Percentiles rank a stretch among this genome's conserved stretches.
phyloP scores from a whole-genome alignment of 2,888 invertebrate species.

The Timema podura region DNA sequence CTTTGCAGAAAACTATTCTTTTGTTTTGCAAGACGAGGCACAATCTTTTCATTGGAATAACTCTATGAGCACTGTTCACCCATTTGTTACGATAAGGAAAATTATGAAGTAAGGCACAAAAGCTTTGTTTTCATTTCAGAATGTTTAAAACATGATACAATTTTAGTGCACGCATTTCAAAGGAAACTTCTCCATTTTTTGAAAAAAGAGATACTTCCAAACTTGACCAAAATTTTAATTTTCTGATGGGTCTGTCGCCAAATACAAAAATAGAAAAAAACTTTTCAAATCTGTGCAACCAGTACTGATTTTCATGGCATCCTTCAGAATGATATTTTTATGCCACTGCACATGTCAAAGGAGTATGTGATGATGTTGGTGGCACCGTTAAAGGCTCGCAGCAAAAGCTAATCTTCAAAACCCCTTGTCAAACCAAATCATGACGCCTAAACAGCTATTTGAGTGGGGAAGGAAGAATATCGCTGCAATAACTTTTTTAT shows the following conservation, averaged over 20 bases:
- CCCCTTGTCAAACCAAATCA: slow-evolving; percentile 13
- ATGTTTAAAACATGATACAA: slow-evolving; percentile 6
- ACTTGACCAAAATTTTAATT: slow-evolving; percentile 11
- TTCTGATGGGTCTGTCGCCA: slow-evolving; percentile 12
- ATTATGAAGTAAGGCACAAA: background rate
- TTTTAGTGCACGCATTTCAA: background rate
- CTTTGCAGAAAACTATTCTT: slow-evolving; percentile 17
- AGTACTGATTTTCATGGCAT: slow-evolving; percentile 18
- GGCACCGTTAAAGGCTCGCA: slow-evolving; percentile 31
- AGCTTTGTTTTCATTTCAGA: slow-evolving; percentile 8
- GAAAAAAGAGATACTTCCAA: background rate
- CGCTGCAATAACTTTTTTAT: slow-evolving; percentile 1
- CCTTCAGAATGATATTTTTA: slow-evolving; percentile 31
- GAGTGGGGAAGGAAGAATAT: slow-evolving; percentile 14
- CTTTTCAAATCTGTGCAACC: slow-evolving; percentile 21
- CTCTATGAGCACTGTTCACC: slow-evolving; percentile 7
- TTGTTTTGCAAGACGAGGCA: slow-evolving; percentile 12
- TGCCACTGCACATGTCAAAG: slow-evolving; percentile 30
- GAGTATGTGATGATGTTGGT: slow-evolving; percentile 30
- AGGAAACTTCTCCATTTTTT: background rate
- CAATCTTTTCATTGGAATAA: slow-evolving; percentile 16
- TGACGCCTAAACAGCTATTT: slow-evolving; percentile 18
- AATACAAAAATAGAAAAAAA: slow-evolving; percentile 26
- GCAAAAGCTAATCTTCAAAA: slow-evolving; percentile 30
- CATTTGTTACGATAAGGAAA: slow-evolving; percentile 1